Conservation (phyloP, 1,140 invertebrate genomes). For the Riptortus pedestris region DNA sequence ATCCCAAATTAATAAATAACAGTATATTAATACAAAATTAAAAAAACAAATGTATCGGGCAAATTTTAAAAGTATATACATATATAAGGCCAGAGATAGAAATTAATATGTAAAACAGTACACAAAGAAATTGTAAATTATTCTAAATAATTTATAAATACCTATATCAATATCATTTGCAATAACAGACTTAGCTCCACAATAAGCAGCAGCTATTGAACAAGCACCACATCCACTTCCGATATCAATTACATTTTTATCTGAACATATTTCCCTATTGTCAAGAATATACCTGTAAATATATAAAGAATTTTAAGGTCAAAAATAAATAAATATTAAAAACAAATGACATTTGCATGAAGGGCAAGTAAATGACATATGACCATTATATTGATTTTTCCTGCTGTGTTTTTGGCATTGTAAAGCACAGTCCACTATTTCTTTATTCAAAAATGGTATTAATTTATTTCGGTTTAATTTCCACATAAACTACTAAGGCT, state of each 20-base stretch:
- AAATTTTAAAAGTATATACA: too few relatives aligned
- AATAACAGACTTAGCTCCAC: not conserved
- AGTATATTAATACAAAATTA: too few relatives aligned
- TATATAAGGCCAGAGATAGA: too few relatives aligned
- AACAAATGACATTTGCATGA: not conserved
- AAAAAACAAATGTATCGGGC: too few relatives aligned
- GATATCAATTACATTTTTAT: not conserved
- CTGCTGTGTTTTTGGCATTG: not conserved
- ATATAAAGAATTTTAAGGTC: not conserved
- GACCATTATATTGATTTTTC: not conserved
- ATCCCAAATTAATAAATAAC: too few relatives aligned
- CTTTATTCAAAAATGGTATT: not conserved
- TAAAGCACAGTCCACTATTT: not conserved
- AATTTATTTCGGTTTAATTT: not conserved
- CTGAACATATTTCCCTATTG: not conserved
- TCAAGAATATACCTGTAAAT: constrained; percentile 12
- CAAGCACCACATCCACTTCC: constrained; percentile 13
- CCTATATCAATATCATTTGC: constrained; percentile 8
- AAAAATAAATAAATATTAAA: not conserved
- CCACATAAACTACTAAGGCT: too few relatives aligned
- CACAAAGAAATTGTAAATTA: too few relatives aligned
- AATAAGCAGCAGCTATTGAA: constrained; percentile 5
- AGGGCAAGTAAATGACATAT: not conserved
- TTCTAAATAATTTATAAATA: not conserved
- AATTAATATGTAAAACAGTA: too few relatives aligned